Percentiles rank a stretch among this genome's conserved stretches.
phyloP scores from a whole-genome alignment of 2,797 vertebrate genomes.

The Hapalemur alaotrensis region DNA sequence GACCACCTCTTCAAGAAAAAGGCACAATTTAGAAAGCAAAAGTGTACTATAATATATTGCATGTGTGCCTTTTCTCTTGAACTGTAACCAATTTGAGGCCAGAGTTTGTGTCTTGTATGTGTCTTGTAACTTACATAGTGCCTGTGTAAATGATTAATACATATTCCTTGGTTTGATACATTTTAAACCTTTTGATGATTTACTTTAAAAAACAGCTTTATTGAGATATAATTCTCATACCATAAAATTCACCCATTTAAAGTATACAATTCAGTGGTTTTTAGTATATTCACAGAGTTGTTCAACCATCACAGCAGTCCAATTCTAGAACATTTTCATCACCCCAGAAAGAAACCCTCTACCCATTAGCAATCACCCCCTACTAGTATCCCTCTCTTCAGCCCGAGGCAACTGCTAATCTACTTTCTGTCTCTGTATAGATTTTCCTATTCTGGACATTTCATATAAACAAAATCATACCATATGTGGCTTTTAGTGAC shows the following conservation, averaged over 20 bases:
- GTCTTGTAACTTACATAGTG: not conserved
- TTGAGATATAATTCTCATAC: not conserved
- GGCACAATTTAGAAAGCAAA: not conserved
- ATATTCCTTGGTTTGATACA: constrained; percentile 10
- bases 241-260: not conserved
- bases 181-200: not conserved
- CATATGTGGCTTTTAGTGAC: not conserved
- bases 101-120: not conserved
- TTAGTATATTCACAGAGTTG: not conserved
- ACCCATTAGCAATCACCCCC: not conserved
- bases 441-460: not conserved
- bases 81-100: not conserved
- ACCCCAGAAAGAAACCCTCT: not conserved
- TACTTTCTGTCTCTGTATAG: not conserved
- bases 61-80: constrained; percentile 21
- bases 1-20: not conserved
- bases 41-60: not conserved
- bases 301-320: not conserved
- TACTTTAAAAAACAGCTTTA: not conserved
- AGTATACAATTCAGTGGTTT: not conserved
- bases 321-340: not conserved
- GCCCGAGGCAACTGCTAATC: not conserved
- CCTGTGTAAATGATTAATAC: not conserved
- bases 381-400: not conserved
- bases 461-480: not conserved